Evolutionary conservation across 2,113 vertebrate genomes (phyloP).

Genomic region (Solea senegalensis): DNA sequence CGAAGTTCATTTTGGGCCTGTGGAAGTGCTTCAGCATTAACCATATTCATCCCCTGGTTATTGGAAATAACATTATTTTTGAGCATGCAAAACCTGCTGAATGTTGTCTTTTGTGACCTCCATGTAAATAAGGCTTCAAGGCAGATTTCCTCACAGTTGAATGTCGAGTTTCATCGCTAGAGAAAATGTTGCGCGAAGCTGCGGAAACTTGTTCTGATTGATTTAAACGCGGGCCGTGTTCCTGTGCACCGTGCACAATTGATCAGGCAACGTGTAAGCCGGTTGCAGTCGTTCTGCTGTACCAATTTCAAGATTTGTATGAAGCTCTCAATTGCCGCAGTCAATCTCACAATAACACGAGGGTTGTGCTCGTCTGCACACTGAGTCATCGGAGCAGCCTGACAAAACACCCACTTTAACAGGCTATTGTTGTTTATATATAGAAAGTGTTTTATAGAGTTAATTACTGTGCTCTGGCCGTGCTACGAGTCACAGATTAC

Average conservation of each 20-base stretch:
- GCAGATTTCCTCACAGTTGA: constrained; percentile 19
- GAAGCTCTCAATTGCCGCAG: constrained; percentile 35
- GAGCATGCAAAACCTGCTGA: constrained; percentile 2
- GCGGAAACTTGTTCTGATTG: constrained; percentile 18
- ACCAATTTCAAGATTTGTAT: constrained; percentile 15
- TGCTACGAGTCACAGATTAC: constrained; percentile 58
- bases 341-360: constrained; percentile 3
- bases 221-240: constrained; percentile 17
- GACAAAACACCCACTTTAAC: constrained; percentile 68
- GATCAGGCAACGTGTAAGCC: constrained; percentile 12
- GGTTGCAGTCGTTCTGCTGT: constrained; percentile 4
- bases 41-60: background rate
- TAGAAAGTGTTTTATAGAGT: constrained; percentile 71
- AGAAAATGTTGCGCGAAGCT: constrained; percentile 25
- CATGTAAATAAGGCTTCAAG: constrained; percentile 10
- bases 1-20: background rate
- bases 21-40: constrained; percentile 4
- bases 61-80: constrained; percentile 21
- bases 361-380: constrained; percentile 43
- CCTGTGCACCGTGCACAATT: constrained; percentile 10
- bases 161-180: constrained; percentile 26
- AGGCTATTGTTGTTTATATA: constrained; percentile 76
- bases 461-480: constrained; percentile 62
- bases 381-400: constrained; percentile 65
- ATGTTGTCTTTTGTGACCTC: background rate